Evolutionary conservation across 1,140 invertebrate species (phyloP).

Genomic region (Leguminivora glycinivorella): DNA sequence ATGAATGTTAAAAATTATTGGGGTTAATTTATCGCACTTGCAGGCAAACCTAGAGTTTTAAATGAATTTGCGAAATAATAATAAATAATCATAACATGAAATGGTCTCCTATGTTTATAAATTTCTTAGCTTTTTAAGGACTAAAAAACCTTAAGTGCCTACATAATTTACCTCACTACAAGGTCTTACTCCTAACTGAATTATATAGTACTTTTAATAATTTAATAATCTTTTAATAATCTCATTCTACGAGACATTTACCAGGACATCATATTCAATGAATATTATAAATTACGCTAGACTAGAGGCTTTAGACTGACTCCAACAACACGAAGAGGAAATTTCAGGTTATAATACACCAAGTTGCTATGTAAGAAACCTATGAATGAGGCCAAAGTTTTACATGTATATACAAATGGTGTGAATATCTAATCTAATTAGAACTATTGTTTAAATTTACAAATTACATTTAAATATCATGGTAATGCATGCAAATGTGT

Average conservation of each 20-base stretch:
- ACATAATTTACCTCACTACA: too few relatives aligned
- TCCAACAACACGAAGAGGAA: neutral
- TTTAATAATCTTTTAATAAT: too few relatives aligned
- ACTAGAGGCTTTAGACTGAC: too few relatives aligned
- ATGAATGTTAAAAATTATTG: neutral
- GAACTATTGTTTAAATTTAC: neutral
- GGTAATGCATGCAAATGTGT: slow-evolving; percentile 21
- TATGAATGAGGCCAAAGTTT: neutral
- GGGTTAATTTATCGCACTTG: slow-evolving; percentile 8
- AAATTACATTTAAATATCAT: slow-evolving; percentile 9
- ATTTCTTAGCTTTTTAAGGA: too few relatives aligned
- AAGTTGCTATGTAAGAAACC: neutral
- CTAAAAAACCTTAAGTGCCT: too few relatives aligned
- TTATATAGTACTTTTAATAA: too few relatives aligned
- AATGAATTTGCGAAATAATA: neutral
- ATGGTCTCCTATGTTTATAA: too few relatives aligned
- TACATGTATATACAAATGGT: neutral
- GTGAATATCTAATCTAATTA: neutral
- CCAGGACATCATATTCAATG: too few relatives aligned
- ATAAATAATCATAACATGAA: too few relatives aligned
- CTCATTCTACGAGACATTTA: too few relatives aligned
- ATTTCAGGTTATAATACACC: neutral
- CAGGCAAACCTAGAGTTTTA: neutral
- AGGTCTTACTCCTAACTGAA: too few relatives aligned
- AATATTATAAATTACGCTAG: too few relatives aligned